Evolutionary conservation across 2,113 vertebrate genomes (phyloP), one percentile per base, ranked within the genome.

Genomic region (Euleptes europaea): DNA sequence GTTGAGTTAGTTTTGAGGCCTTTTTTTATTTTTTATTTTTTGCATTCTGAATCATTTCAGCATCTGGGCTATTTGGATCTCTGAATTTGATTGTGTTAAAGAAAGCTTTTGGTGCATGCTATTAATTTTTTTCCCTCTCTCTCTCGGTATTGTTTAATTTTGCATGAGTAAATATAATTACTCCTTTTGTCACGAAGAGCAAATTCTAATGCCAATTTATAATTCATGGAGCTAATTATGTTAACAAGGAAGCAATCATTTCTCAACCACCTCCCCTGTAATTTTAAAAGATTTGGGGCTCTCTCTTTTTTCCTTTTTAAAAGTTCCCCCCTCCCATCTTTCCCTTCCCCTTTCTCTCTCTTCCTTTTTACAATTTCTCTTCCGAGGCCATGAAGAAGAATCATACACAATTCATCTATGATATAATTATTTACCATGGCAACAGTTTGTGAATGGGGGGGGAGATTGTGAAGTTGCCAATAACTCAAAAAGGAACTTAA

Each of bases 121-220:
- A 83, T 94, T 95, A 93, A 86, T 94, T 91, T 92, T 91, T 94
- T 89, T 92, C 54, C 75, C 80, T 72, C 44, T 49, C 63, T 10
- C 7, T 26, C 51, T 81, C 26, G 10, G 84, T 92, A 95, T 96
- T 97, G 93, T 96, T 96, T 96, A 96, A 97, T 96, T 96, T 96
- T 96, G 95, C 95, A 96, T 94, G 92, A 96, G 96, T 96, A 97
- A 97, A 96, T 96, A 97, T 96, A 96, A 96, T 97, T 96, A 97
- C 94, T 97, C 94, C 92, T 96, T 96, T 96, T 96, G 96, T 96
- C 96, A 96, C 90, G 91, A 95, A 95, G 92, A 94, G 89, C 88
- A 95, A 96, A 89, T 96, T 96, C 95, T 97, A 96, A 97, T 95
- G 94, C 91, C 92, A 95, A 96, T 97, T 96, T 96, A 96, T 96